Percentiles rank a stretch among this genome's conserved stretches.
Conservation (phyloP, 2,113 vertebrate genomes). For the Pterocles gutturalis region DNA sequence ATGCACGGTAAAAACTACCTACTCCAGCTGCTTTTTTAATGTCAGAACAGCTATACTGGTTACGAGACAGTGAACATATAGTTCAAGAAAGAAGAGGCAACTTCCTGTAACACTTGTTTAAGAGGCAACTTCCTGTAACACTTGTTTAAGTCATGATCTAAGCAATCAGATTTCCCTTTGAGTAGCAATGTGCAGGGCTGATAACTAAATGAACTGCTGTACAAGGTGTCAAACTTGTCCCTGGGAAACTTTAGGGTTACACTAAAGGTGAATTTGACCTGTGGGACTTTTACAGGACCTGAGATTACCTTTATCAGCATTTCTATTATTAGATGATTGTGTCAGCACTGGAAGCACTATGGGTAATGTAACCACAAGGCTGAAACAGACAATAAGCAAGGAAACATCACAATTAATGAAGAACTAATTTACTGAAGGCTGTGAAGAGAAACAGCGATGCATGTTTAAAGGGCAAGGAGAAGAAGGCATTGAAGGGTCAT, state of each 20-base stretch:
- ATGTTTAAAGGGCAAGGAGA: conserved; percentile 19
- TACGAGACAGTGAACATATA: background rate
- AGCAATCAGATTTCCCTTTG: background rate
- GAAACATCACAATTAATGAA: conserved; percentile 1
- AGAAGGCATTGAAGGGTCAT: background rate
- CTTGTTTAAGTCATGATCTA: background rate
- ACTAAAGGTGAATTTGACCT: background rate
- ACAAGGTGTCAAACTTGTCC: background rate
- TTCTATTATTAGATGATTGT: conserved; percentile 5
- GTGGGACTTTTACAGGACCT: background rate
- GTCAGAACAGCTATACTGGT: background rate
- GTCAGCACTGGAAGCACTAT: background rate
- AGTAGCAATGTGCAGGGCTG: background rate
- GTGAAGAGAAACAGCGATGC: background rate
- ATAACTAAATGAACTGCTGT: background rate
- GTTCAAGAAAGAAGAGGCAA: background rate
- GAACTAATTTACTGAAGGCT: conserved; percentile 26
- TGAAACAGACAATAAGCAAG: conserved; percentile 6
- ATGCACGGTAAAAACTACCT: background rate
- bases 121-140: background rate
- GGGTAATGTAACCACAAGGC: background rate
- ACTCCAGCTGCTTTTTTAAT: background rate
- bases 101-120: background rate
- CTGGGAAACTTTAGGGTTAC: background rate
- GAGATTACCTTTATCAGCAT: background rate